Base-by-base conservation (phyloP, 2,797 vertebrate genomes). In the Chelmon rostratus region DNA sequence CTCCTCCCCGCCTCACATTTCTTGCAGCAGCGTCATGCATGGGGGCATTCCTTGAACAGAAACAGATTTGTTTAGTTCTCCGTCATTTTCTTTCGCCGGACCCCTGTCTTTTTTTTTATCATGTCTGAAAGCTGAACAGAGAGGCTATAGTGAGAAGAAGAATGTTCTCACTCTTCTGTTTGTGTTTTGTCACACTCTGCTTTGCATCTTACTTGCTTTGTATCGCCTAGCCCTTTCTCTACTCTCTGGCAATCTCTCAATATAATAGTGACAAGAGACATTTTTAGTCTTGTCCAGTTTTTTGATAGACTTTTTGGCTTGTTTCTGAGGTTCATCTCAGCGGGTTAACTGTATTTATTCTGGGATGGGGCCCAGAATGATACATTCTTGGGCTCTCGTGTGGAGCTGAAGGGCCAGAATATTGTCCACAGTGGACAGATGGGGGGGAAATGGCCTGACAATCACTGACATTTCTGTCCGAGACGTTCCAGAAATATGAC, bases 41-140 rank as follows among this genome's bases (percentile, higher is more conserved):
- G 90, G 89, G 85, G 93, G 83, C 82, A 80, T 92, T 93, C 85
- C 73, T 56, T 91, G 89, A 94, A 94, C 93, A 94, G 88, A 88
- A 93, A 92, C 94, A 94, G 91, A 93, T 95, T 95, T 90, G 91
- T 94, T 93, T 89, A 79, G 91, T 80, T 88, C 61, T 50, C 83
- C 21, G 50, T 90, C 89, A 72, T 89, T 87, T 89, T 92, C 83
- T 87, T 89, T 91, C 86, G 82, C 53, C 71, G 80, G 79, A 86
- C 81, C 81, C 77, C 71, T 71, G 46, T 79, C 65, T 84, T 81
- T 52, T 52, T 50, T 85, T 88, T 85, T 88, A 77, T 82, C 67
- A 76, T 73, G 86, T 83, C 83, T 86, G 79, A 86, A 84, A 90
- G 73, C 85, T 16, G 68, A 86, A 91, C 86, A 88, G 73, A 84